phyloP scores from a whole-genome alignment of 2,797 vertebrate species.

The Peromyscus aztecus region DNA sequence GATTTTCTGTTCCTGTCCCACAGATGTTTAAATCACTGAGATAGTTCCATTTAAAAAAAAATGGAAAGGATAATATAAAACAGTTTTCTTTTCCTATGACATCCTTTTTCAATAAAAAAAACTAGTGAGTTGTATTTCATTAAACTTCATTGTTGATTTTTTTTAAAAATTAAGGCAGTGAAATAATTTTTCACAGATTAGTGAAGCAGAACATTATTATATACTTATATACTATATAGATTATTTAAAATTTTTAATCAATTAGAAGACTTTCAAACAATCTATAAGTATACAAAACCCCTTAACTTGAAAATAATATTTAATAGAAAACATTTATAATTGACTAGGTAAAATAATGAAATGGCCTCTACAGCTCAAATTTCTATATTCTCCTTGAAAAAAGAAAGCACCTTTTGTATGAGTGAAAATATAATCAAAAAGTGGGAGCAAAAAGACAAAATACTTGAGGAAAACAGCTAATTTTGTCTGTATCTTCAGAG shows the following conservation, averaged over 20 bases:
- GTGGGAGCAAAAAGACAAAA: constrained; percentile 4
- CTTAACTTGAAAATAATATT: constrained; percentile 31
- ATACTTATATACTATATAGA: background rate
- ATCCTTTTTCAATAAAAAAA: background rate
- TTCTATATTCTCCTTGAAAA: constrained; percentile 29
- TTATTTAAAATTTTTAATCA: constrained; percentile 23
- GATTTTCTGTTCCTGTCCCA: background rate
- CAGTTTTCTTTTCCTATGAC: background rate
- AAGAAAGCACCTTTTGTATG: background rate
- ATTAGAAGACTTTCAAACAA: background rate
- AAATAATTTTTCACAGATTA: constrained; percentile 52
- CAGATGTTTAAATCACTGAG: background rate
- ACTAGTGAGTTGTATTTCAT: background rate
- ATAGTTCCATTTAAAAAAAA: background rate
- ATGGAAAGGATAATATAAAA: background rate
- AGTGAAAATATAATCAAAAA: background rate
- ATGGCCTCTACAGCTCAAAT: background rate
- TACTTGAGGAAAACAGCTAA: background rate
- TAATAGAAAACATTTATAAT: constrained; percentile 26
- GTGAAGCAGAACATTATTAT: background rate
- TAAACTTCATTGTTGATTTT: constrained; percentile 39
- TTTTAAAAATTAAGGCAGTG: background rate
- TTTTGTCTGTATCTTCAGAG: background rate
- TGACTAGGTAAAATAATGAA: constrained; percentile 16
- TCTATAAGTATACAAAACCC: background rate